Percentiles rank a stretch among this genome's conserved stretches.
These are phyloP conservation scores for Harpagoxenus sublaevis DNA, from an alignment of 2,888 invertebrate species.

Conservation along the genomic window DNA sequence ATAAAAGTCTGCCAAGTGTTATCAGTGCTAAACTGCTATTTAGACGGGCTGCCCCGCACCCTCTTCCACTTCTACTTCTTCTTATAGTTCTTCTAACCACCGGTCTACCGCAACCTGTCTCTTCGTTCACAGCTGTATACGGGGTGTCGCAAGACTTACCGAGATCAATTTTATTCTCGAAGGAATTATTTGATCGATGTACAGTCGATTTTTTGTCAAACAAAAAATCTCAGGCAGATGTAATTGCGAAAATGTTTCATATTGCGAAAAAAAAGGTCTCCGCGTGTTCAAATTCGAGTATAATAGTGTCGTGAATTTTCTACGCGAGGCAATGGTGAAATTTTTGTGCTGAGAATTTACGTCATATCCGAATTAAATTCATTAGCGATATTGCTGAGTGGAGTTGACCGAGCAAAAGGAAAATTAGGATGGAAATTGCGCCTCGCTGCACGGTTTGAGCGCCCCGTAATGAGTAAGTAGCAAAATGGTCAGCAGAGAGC, in stretches of 20 bases:
- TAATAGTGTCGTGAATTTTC: constrained; percentile 8
- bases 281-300: neutral
- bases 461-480: constrained; percentile 37
- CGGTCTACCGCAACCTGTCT: constrained; percentile 25
- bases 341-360: constrained; percentile 32
- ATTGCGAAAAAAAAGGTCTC: neutral
- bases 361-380: constrained; percentile 26
- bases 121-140: constrained; percentile 47
- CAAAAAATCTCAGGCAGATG: neutral
- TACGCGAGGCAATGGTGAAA: neutral
- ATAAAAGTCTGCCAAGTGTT: constrained; percentile 86
- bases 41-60: constrained; percentile 78
- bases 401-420: constrained; percentile 17
- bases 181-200: neutral
- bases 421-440: constrained; percentile 24
- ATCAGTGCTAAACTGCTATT: constrained; percentile 83
- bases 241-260: constrained; percentile 8
- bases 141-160: constrained; percentile 4
- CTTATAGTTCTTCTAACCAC: constrained; percentile 37
- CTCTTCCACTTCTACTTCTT: constrained; percentile 36
- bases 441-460: neutral
- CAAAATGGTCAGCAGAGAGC: constrained; percentile 37
- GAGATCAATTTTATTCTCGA: constrained; percentile 11
- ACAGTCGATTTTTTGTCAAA: neutral
- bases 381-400: constrained; percentile 35